A percentile compares a stretch with the other conserved stretches of the same genome.
Evolutionary conservation across 2,888 invertebrate species (phyloP).

Genomic region (Mimas tiliae): DNA sequence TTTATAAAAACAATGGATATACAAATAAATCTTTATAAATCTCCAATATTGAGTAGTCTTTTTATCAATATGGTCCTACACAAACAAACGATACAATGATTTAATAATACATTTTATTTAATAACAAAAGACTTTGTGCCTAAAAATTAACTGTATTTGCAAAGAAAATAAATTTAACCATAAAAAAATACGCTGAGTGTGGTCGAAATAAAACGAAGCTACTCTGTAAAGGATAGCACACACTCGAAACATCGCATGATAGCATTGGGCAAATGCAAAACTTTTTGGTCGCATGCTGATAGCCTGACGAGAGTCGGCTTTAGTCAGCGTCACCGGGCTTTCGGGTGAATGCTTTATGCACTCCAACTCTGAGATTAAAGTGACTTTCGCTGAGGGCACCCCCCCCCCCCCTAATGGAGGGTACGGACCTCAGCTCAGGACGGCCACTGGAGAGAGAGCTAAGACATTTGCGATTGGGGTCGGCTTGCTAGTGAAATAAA

Average conservation of each 20-base stretch:
- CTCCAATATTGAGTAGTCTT: not conserved
- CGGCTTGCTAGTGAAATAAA: too few species aligned
- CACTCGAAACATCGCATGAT: not conserved
- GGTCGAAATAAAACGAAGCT: not conserved
- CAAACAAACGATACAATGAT: not conserved
- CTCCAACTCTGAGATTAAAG: too few species aligned
- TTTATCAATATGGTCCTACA: not conserved
- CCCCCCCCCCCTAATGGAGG: too few species aligned
- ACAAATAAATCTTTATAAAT: not conserved
- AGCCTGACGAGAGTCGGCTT: too few species aligned
- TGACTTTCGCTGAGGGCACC: too few species aligned
- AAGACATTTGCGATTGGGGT: too few species aligned
- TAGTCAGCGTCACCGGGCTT: too few species aligned
- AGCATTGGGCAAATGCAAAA: not conserved
- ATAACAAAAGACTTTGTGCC: not conserved
- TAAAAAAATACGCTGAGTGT: constrained; percentile 5
- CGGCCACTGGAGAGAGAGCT: too few species aligned
- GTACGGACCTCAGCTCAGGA: too few species aligned
- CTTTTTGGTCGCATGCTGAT: too few species aligned
- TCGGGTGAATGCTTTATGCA: too few species aligned
- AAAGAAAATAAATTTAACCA: not conserved
- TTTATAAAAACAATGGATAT: not conserved
- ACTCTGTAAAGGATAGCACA: not conserved
- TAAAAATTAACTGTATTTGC: not conserved
- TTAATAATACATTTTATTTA: not conserved